These are phyloP conservation scores for Stenopsyche tienmushanensis DNA, from an alignment of 1,140 invertebrate genomes.

Conservation along the genomic window DNA sequence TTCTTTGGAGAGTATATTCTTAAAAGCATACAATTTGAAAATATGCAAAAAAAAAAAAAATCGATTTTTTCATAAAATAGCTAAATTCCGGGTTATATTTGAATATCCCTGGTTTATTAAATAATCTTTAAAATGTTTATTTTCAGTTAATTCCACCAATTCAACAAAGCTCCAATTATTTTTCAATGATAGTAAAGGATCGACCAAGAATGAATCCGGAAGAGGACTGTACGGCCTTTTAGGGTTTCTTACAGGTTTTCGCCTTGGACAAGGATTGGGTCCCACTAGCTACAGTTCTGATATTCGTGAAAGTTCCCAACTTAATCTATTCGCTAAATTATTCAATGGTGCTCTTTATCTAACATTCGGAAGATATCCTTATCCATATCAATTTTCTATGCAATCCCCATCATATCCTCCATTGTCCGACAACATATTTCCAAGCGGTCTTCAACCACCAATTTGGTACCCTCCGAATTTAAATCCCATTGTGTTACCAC, in stretches of 20 bases:
- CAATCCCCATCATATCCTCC: slow-evolving; percentile 1
- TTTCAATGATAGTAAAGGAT: too few relatives aligned
- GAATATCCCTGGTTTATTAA: too few relatives aligned
- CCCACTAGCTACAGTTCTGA: slow-evolving; percentile 25
- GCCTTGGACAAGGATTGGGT: slow-evolving; percentile 25
- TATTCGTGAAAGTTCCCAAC: slow-evolving; percentile 18
- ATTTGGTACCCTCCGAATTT: slow-evolving; percentile 33
- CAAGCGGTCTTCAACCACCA: slow-evolving; percentile 29
- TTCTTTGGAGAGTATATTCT: too few relatives aligned
- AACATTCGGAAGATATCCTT: slow-evolving; percentile 30
- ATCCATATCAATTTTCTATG: slow-evolving; percentile 10
- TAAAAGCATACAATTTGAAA: too few relatives aligned
- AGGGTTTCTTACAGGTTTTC: slow-evolving; percentile 35
- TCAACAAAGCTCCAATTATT: too few relatives aligned
- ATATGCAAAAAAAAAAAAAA: too few relatives aligned
- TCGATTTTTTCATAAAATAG: too few relatives aligned
- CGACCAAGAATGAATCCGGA: not conserved
- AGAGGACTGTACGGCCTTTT: slow-evolving; percentile 29
- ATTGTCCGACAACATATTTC: slow-evolving; percentile 15
- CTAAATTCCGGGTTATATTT: too few relatives aligned
- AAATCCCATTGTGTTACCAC: slow-evolving; percentile 7
- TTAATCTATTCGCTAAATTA: slow-evolving; percentile 31
- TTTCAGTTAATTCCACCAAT: too few relatives aligned
- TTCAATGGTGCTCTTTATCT: slow-evolving; percentile 28
- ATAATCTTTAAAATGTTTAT: too few relatives aligned